Percentiles rank a stretch among this genome's conserved stretches.
phyloP scores from a whole-genome alignment of 2,113 vertebrate genomes.

The Phylloscopus whistleri region DNA sequence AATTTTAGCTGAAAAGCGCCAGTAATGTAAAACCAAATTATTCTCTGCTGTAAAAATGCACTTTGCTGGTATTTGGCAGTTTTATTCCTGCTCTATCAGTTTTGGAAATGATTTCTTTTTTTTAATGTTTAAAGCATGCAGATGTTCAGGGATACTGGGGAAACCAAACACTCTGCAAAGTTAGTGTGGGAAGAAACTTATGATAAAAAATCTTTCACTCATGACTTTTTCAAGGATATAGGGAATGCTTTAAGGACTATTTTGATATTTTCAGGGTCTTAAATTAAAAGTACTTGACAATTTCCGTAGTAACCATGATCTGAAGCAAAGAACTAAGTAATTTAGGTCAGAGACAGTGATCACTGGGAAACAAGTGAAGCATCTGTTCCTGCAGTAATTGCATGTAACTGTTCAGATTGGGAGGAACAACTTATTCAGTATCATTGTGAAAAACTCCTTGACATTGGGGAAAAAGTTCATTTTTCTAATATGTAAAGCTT shows the following conservation, averaged over 20 bases:
- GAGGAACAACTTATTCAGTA: not conserved
- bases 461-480: not conserved
- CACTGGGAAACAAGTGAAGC: not conserved
- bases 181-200: not conserved
- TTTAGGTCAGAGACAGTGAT: not conserved
- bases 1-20: not conserved
- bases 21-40: not conserved
- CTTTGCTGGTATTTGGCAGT: not conserved
- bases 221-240: not conserved
- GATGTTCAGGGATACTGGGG: not conserved
- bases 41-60: not conserved
- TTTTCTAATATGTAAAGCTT: not conserved
- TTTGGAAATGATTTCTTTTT: not conserved
- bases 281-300: not conserved
- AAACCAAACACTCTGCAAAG: not conserved
- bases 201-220: not conserved
- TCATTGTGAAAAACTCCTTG: not conserved
- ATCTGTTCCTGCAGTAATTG: not conserved
- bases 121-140: not conserved
- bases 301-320: not conserved
- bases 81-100: not conserved
- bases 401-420: fast-evolving
- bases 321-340: not conserved
- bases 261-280: not conserved
- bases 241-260: not conserved